Conservation (phyloP, 2,888 invertebrate species). For the Hirtodrosophila alboralis region DNA sequence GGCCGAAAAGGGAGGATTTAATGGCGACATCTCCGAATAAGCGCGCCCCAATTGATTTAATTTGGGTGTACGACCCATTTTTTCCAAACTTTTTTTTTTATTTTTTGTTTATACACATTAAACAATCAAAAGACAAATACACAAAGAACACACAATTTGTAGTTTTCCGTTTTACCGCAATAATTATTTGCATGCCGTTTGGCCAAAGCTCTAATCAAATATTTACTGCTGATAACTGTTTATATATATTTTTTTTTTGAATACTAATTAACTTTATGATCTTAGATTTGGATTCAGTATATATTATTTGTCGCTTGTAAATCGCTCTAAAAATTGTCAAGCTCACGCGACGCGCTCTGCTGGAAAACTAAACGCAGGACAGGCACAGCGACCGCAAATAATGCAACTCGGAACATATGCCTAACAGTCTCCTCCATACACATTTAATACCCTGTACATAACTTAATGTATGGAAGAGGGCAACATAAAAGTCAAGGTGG, state of each 20-base stretch:
- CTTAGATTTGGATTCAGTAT: no score
- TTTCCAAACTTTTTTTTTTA: neutral
- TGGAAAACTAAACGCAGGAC: conserved; percentile 63
- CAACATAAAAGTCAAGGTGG: neutral
- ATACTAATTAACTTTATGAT: conserved; percentile 32
- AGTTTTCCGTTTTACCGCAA: conserved; percentile 16
- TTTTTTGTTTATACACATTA: conserved; percentile 13
- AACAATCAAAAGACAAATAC: conserved; percentile 13
- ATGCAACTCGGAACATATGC: conserved; percentile 35
- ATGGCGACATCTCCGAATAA: conserved; percentile 83
- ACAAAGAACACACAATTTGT: conserved; percentile 7
- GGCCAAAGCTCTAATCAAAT: conserved; percentile 24
- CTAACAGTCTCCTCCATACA: conserved; percentile 26
- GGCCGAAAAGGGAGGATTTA: conserved; percentile 75
- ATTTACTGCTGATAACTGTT: conserved; percentile 36
- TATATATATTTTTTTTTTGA: no score
- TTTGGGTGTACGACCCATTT: conserved; percentile 75
- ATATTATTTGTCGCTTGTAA: conserved; percentile 18
- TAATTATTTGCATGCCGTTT: conserved; percentile 37
- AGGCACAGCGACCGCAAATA: conserved; percentile 30
- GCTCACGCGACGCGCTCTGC: conserved; percentile 65
- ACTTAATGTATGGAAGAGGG: neutral
- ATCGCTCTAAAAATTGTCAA: conserved; percentile 31
- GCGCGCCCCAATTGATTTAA: conserved; percentile 80
- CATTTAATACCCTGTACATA: conserved; percentile 38